These are phyloP conservation scores for Phacellophora camtschatica DNA, from an alignment of 30 jellyfish, hydroid and myxozoan species.

Conservation along the genomic window DNA sequence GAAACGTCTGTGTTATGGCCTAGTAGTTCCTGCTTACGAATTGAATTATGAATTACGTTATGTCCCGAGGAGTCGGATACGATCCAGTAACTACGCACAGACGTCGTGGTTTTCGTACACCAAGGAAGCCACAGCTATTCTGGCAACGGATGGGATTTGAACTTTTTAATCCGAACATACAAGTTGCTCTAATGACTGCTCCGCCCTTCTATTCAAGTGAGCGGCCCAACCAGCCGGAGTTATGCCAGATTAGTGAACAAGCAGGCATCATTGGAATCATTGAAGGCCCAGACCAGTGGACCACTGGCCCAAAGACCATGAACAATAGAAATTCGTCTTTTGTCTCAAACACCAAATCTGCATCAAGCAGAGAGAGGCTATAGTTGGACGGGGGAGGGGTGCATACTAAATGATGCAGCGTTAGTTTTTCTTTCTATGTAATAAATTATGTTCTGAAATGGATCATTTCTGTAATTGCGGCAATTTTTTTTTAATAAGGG, in stretches of 20 bases:
- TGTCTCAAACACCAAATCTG: too few relatives aligned
- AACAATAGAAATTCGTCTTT: too few relatives aligned
- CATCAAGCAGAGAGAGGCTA: too few relatives aligned
- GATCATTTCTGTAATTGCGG: too few relatives aligned
- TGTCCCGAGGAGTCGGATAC: constrained; percentile 16
- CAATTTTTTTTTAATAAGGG: too few relatives aligned
- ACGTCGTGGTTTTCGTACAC: background rate
- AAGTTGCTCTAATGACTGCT: constrained; percentile 69
- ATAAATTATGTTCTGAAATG: too few relatives aligned
- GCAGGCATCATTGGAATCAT: background rate
- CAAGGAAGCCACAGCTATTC: constrained; percentile 40
- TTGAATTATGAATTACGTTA: background rate
- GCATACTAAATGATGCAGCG: too few relatives aligned
- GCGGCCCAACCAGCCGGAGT: constrained; percentile 53
- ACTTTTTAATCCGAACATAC: constrained; percentile 24
- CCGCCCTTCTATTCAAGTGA: constrained; percentile 60
- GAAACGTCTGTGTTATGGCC: constrained; percentile 32
- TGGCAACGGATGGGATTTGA: constrained; percentile 39
- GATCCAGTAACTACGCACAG: constrained; percentile 4
- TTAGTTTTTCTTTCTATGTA: too few relatives aligned
- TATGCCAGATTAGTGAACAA: constrained; percentile 49
- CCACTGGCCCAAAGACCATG: too few relatives aligned
- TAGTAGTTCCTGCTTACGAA: background rate
- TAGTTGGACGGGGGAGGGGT: too few relatives aligned
- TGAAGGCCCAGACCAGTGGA: too few relatives aligned